Evolutionary conservation across 1,140 invertebrate species (phyloP), one percentile per base, ranked within the genome.

Genomic region (Drosophila tropicalis): DNA sequence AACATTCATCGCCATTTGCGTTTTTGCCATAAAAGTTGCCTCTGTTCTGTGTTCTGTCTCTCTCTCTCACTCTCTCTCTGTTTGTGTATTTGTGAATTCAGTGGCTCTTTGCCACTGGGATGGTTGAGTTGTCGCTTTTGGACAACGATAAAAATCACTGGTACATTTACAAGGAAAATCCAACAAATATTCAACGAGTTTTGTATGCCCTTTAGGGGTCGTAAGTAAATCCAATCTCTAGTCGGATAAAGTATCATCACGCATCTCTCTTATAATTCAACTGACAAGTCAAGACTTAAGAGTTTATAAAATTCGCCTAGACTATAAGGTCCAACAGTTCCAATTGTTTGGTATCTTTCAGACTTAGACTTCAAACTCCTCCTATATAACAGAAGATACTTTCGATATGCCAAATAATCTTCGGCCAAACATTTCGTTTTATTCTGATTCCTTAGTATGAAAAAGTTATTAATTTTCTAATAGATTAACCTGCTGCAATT

Each of bases 1-100:
- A 85, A 76, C 83, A 86, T 86, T 86, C 83, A 87, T 79, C 75
- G 79, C 72, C 83, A 86, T 86, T 86, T 86, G 83, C 72, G 76
- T 82, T 87, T 82, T 83, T 72, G 68, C 79, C 75, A 76, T 72
- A 81, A 86, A 75, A 68, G 74, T 72, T 70, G 70, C 55, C 72
- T 72, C 67, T 84, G 73, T 70, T 76, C 68, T 76, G 55, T 41
- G 22, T 13, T 60, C 15, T 39, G 17, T 51, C 19, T 51, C 9
- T 0, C 5, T 15, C 41, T n/a, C 4, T 13, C 12, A 1, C 12
- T 15, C 15, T 3, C 64, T 62, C 70, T 3, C 12, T 5, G 1
- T 7, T 58, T 65, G 67, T 67, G 67, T 84, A 72, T 76, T 56
- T 17, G 34, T 72, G 25, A 51, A 39, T 67, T 39, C 10, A 39